Conservation (phyloP, 2,888 invertebrate genomes). For the Drosophila antonietae region DNA sequence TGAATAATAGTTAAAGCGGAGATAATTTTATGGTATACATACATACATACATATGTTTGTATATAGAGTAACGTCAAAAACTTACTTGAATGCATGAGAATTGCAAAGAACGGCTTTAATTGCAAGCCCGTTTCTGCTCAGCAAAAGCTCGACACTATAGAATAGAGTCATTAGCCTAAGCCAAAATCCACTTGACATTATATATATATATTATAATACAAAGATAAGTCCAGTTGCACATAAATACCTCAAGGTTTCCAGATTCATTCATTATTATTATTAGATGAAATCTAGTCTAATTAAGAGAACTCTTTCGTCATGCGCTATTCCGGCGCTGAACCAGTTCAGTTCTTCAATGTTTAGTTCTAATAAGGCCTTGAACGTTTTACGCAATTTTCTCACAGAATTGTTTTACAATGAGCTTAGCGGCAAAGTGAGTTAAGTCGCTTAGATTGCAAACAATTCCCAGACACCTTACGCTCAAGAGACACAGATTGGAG, state of each 20-base stretch:
- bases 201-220: background rate
- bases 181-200: background rate
- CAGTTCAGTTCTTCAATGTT: conserved; percentile 12
- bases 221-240: background rate
- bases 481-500: background rate
- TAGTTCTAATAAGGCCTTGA: conserved; percentile 35
- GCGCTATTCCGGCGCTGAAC: conserved; percentile 2
- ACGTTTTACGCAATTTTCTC: conserved; percentile 68
- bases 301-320: conserved; percentile 16
- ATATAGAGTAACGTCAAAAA: background rate
- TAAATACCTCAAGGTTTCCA: background rate
- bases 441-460: conserved; percentile 63
- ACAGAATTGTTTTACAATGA: conserved; percentile 43
- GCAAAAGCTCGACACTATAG: background rate
- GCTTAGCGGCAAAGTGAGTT: conserved; percentile 29
- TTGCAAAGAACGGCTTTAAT: background rate
- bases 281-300: conserved; percentile 14
- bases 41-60: too few relatives aligned
- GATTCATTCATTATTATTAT: background rate
- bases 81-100: background rate
- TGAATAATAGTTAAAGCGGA: background rate
- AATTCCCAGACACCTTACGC: conserved; percentile 45
- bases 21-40: background rate
- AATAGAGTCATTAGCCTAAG: too few relatives aligned
- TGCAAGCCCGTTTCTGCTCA: too few relatives aligned